Conservation (phyloP, 2,888 invertebrate genomes). For the Stramonita haemastoma region DNA sequence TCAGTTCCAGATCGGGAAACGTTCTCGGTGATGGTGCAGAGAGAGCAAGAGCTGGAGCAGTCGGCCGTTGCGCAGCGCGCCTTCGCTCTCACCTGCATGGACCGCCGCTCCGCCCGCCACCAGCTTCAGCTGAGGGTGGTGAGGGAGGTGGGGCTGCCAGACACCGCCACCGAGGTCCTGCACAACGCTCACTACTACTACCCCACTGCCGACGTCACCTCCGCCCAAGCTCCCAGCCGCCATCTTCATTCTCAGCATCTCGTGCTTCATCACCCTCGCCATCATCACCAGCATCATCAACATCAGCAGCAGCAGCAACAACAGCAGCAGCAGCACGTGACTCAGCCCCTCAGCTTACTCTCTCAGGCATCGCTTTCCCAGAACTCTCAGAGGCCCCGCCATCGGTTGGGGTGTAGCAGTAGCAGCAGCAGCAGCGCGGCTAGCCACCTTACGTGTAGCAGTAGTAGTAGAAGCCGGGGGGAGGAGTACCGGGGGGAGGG, state of each 20-base stretch:
- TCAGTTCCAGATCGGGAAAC: constrained; percentile 87
- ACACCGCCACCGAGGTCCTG: constrained; percentile 88
- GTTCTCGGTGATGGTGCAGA: constrained; percentile 88
- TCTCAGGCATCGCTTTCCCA: constrained; percentile 3
- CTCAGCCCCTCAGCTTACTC: constrained; percentile 25
- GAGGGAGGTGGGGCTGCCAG: constrained; percentile 95
- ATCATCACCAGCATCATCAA: not conserved
- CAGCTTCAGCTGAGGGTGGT: constrained; percentile 92
- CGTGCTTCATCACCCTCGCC: not conserved
- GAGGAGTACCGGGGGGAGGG: constrained; percentile 5
- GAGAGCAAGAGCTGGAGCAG: constrained; percentile 89
- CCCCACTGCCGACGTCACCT: constrained; percentile 47
- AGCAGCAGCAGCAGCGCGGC: constrained; percentile 29
- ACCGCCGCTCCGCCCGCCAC: constrained; percentile 83
- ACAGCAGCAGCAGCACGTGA: not conserved
- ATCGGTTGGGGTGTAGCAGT: not conserved
- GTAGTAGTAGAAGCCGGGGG: constrained; percentile 21
- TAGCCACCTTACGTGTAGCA: constrained; percentile 25
- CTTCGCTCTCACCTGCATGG: constrained; percentile 83
- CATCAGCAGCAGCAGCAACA: constrained; percentile 3
- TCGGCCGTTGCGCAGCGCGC: constrained; percentile 89
- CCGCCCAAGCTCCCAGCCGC: constrained; percentile 44
- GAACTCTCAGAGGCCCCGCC: constrained; percentile 18
- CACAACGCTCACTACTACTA: constrained; percentile 71
- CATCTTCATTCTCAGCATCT: constrained; percentile 26